These are phyloP conservation scores for Channa striata DNA, from an alignment of 2,797 vertebrate species.

Conservation along the genomic window DNA sequence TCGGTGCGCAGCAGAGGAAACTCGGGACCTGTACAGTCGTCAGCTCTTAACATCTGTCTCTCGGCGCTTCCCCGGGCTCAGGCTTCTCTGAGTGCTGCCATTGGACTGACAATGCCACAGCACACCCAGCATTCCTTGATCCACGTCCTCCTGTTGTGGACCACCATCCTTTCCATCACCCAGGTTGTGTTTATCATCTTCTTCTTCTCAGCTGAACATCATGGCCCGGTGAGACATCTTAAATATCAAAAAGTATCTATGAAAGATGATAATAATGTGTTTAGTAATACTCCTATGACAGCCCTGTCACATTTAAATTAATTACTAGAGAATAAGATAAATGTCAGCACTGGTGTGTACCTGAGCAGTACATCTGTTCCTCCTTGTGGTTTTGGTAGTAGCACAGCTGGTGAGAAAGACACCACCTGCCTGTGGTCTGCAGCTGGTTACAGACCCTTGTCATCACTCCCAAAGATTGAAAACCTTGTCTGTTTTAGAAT, in stretches of 20 bases:
- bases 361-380: conserved; percentile 45
- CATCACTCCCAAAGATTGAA: conserved; percentile 2
- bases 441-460: conserved; percentile 21
- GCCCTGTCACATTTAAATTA: neutral
- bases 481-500: neutral
- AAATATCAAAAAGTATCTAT: neutral
- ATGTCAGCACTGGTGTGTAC: conserved; percentile 3
- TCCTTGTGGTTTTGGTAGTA: conserved; percentile 64
- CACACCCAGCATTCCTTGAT: conserved; percentile 51
- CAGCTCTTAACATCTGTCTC: conserved; percentile 52
- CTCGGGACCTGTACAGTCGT: conserved; percentile 48
- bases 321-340: neutral
- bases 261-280: neutral
- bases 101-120: conserved; percentile 70
- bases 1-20: conserved; percentile 70
- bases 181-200: conserved; percentile 63
- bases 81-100: conserved; percentile 28
- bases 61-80: conserved; percentile 46
- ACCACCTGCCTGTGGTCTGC: conserved; percentile 47
- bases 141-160: conserved; percentile 76
- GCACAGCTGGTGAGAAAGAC: conserved; percentile 57
- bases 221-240: conserved; percentile 65
- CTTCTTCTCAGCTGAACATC: conserved; percentile 62
- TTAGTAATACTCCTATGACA: neutral
- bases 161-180: conserved; percentile 69